phyloP scores from a whole-genome alignment of 2,888 invertebrate genomes.

The Coleophora flavipennella region DNA sequence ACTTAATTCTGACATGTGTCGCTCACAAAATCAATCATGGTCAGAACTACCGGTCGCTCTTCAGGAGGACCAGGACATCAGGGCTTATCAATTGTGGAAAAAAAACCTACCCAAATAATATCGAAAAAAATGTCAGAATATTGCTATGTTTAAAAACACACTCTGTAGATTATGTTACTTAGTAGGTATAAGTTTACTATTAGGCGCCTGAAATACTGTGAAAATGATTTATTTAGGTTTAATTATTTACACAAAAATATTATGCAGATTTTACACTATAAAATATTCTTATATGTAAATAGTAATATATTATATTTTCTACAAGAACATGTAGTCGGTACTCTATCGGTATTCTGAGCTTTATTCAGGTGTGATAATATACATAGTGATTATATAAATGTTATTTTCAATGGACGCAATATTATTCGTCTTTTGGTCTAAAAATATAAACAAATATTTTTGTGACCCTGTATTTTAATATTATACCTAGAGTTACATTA shows the following conservation, averaged over 20 bases:
- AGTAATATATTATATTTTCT: constrained; percentile 8
- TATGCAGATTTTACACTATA: constrained; percentile 26
- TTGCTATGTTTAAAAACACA: too few species aligned
- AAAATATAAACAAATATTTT: constrained; percentile 39
- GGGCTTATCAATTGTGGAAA: too few species aligned
- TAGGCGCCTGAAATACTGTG: too few species aligned
- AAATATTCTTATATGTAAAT: constrained; percentile 9
- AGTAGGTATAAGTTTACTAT: too few species aligned
- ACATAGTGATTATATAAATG: constrained; percentile 44
- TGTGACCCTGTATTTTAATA: constrained; percentile 54
- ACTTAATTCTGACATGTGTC: too few species aligned
- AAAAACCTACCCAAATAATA: too few species aligned
- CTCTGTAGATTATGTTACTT: too few species aligned
- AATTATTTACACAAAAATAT: constrained; percentile 25
- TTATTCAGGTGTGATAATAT: constrained; percentile 63
- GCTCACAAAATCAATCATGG: too few species aligned
- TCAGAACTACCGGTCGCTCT: too few species aligned
- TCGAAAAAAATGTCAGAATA: too few species aligned
- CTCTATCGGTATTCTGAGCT: constrained; percentile 46
- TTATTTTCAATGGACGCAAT: constrained; percentile 28
- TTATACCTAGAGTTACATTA: constrained; percentile 33
- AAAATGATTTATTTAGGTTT: too few species aligned
- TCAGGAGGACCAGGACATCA: too few species aligned
- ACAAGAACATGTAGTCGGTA: constrained; percentile 24
- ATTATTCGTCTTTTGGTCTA: constrained; percentile 23